Base-by-base conservation (phyloP, 2,113 vertebrate species). In the Aplodontia rufa region DNA sequence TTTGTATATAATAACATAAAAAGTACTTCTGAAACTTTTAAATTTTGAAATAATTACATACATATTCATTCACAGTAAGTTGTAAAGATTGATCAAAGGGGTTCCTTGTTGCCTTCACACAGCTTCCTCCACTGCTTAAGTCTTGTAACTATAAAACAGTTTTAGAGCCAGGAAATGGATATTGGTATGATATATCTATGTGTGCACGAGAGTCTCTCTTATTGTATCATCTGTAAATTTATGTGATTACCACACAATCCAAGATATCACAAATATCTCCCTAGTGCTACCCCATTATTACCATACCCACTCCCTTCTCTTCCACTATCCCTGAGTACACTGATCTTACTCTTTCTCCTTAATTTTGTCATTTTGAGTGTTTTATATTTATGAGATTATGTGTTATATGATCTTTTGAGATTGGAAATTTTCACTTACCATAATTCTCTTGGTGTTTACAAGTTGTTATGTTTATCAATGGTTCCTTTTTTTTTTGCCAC, bases 341-440 rank as follows among this genome's bases (percentile, higher is more conserved):
- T 51, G 3, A 32, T 85, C 37, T 93, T 30, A 58, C 13, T 80
- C 40, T 2, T 16, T 55, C 40, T 62, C 40, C 8, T 17, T 47
- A 32, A 60, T 66, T 78, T 84, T 92, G 37, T 95, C 9, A 49
- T n/a, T 87, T 94, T 58, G 42, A 76, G 22, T 93, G 66, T 40
- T 16, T 85, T 68, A 60, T 12, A 19, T 47, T 51, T 64, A 58
- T 49, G 35, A 90, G 76, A 30, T 51, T 37, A 32, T 45, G 45
- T 0, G 22, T 7, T 71, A 42, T 32, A 6, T 51, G 51, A 55
- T 49, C 58, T 80, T 91, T 82, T 55, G 22, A 74, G 42, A 26
- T 53, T 12, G 10, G 40, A 14, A 79, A 42, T 93, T 94, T 81
- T 60, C 14, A 66, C 32, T 62, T 72, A 35, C 19, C 5, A 1